Evolutionary conservation across 2,797 vertebrate genomes (phyloP), one percentile per base, ranked within the genome.

Genomic region (Delichon dasypus): DNA sequence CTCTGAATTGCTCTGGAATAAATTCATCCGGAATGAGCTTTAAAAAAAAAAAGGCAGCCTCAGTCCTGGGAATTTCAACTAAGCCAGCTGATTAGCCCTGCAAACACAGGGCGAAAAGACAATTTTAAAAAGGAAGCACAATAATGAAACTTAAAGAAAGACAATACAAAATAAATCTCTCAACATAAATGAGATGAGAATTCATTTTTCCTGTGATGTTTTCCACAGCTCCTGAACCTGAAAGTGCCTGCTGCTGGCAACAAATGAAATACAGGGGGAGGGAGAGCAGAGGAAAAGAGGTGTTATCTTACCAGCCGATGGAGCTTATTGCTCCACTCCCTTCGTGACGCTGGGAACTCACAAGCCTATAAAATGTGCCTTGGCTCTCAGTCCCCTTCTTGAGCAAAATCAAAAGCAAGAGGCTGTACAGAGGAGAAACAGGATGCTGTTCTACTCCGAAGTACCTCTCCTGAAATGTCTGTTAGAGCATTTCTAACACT

Each of bases 351-450:
- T 66, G 62, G 38, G 58, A 85, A 77, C 75, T 58, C 90, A 57
- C n/a, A 70, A 93, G 88, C 89, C 88, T 97, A 97, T 97, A 93
- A 97, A 94, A 94, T 21, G 55, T 88, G 95, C 72, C 71, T 81
- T 64, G 78, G 66, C 92, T 93, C 19, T 50, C 45, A 57, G 44
- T 92, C 45, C 29, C 34, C 40, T 51, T 66, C 83, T 92, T 75
- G 44, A 73, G 84, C 78, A 82, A 94, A 88, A 73, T 54, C 50
- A 82, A 92, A 89, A 86, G 82, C 66, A 79, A 66, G 91, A 86
- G 30, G 61, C 65, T 5, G 12, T 70, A 58, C 34, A 85, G 89
- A 93, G 42, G 19, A 93, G 57, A 73, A 76, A 66, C 10, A 47
- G 53, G 48, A 87, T 75, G 58, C 55, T 89, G 38, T 44, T 81